Evolutionary conservation across 2,888 invertebrate genomes (phyloP).

Genomic region (Epistrophe eligans): DNA sequence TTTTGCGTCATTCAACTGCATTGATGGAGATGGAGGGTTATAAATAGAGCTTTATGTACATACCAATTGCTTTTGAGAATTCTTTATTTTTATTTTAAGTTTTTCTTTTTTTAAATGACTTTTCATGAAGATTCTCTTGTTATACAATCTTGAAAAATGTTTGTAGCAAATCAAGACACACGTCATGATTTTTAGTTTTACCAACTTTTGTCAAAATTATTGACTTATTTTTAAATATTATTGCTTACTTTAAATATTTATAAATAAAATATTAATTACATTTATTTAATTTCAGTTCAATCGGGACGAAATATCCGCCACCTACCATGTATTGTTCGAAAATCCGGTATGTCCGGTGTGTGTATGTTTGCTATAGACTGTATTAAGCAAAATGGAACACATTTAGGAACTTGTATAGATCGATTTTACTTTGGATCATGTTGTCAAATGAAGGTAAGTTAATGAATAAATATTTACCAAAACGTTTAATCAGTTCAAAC

Average conservation of each 20-base stretch:
- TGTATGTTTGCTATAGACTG: slow-evolving; percentile 98
- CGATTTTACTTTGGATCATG: slow-evolving; percentile 97
- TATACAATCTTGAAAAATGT: not conserved
- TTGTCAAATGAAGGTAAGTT: slow-evolving; percentile 88
- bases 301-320: slow-evolving; percentile 94
- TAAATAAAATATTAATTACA: not conserved
- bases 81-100: slow-evolving; percentile 9
- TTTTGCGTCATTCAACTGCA: slow-evolving; percentile 61
- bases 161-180: too few species aligned
- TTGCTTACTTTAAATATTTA: slow-evolving; percentile 14
- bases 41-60: slow-evolving; percentile 18
- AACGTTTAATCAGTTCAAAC: not conserved
- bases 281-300: slow-evolving; percentile 87
- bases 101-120: not conserved
- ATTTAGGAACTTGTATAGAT: slow-evolving; percentile 96
- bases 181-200: not conserved
- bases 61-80: not conserved
- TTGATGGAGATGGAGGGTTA: slow-evolving; percentile 24
- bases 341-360: slow-evolving; percentile 91
- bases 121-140: not conserved
- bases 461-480: not conserved
- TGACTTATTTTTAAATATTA: too few species aligned
- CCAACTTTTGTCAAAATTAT: too few species aligned
- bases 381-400: slow-evolving; percentile 94
- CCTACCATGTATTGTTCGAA: slow-evolving; percentile 93